Evolutionary conservation across 2,797 vertebrate species (phyloP).

Genomic region (Channa striata): DNA sequence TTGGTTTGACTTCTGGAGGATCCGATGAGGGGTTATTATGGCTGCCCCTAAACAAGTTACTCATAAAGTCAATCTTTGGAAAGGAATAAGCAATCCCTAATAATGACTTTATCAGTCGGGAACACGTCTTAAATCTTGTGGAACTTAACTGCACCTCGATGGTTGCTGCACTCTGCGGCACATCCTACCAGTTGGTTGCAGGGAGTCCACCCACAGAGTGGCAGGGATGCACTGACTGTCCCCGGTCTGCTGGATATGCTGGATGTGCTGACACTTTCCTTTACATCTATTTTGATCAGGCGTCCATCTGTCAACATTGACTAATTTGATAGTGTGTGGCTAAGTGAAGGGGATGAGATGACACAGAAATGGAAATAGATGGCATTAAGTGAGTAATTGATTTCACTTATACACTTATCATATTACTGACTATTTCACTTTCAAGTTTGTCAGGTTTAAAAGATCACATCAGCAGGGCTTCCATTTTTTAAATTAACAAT

Average conservation of each 20-base stretch:
- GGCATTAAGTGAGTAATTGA: conserved; percentile 5
- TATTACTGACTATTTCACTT: conserved; percentile 1
- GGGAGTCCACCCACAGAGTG: conserved; percentile 31
- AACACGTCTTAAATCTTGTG: background rate
- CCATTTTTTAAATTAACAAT: background rate
- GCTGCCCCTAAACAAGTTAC: background rate
- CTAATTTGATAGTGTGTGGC: conserved; percentile 31
- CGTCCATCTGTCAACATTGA: conserved; percentile 32
- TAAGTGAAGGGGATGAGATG: conserved; percentile 7
- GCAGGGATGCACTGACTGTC: conserved; percentile 18
- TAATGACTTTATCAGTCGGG: conserved; percentile 3
- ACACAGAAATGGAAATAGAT: conserved; percentile 17
- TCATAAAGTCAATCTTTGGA: background rate
- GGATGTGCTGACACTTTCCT: conserved; percentile 19
- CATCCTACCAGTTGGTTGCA: conserved; percentile 14
- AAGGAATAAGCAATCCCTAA: background rate
- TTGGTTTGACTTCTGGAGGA: too few species aligned
- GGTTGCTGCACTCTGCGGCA: background rate
- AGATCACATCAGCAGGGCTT: background rate
- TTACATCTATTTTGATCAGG: conserved; percentile 30
- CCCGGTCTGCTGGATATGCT: conserved; percentile 17
- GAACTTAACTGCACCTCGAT: background rate
- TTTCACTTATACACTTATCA: background rate
- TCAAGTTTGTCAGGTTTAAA: background rate
- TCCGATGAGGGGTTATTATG: background rate